Evolutionary conservation across 2,888 invertebrate genomes (phyloP).

Genomic region (Euphydryas editha): DNA sequence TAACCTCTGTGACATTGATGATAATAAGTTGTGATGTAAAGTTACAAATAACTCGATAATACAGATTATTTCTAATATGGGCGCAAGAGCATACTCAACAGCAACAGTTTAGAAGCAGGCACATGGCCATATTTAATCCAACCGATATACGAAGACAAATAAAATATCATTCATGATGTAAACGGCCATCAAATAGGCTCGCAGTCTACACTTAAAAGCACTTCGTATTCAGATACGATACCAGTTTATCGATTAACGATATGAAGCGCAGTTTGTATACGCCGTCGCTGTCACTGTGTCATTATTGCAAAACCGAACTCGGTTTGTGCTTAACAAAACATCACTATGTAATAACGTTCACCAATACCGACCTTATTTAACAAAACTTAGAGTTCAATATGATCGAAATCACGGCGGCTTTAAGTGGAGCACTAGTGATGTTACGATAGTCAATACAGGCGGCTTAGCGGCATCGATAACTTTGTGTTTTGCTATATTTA

Average conservation of each 20-base stretch:
- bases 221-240: conserved; percentile 62
- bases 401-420: conserved; percentile 41
- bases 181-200: conserved; percentile 45
- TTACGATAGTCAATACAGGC: conserved; percentile 71
- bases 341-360: conserved; percentile 31
- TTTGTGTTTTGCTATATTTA: conserved; percentile 78
- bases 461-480: conserved; percentile 80
- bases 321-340: conserved; percentile 56
- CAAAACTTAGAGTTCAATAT: conserved; percentile 47
- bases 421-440: conserved; percentile 60
- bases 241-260: conserved; percentile 66
- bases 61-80: background rate
- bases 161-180: conserved; percentile 38
- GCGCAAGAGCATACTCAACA: background rate
- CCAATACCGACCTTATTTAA: conserved; percentile 46
- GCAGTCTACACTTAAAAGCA: conserved; percentile 53
- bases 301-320: conserved; percentile 69
- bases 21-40: too few relatives aligned
- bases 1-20: too few relatives aligned
- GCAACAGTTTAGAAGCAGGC: background rate
- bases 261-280: conserved; percentile 66
- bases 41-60: background rate
- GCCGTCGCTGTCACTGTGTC: conserved; percentile 66
- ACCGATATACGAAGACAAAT: conserved; percentile 24
- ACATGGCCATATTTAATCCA: background rate